Conservation (phyloP, 1,140 invertebrate species). For the Calliphora vicina region DNA sequence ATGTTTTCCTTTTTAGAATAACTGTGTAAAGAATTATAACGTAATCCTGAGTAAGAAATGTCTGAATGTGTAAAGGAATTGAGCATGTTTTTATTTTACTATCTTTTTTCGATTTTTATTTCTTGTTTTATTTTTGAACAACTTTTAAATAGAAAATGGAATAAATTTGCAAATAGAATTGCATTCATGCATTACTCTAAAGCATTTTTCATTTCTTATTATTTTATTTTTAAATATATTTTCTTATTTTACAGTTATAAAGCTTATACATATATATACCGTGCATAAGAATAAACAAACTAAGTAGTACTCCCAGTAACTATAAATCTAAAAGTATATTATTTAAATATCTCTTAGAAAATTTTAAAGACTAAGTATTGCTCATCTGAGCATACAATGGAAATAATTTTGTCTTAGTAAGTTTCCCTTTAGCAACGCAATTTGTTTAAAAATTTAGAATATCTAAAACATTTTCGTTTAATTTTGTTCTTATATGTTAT, state of each 20-base stretch:
- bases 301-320: no score
- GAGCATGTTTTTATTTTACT: not conserved
- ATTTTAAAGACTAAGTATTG: no score
- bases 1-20: not conserved
- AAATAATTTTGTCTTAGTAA: no score
- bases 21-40: conserved; percentile 33
- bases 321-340: no score
- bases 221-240: not conserved
- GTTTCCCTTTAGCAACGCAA: no score
- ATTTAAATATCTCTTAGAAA: no score
- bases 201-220: not conserved
- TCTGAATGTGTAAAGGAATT: not conserved
- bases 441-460: no score
- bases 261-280: no score
- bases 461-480: no score
- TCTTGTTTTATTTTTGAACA: not conserved
- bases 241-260: not conserved
- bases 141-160: conserved; percentile 34
- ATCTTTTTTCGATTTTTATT: not conserved
- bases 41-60: conserved; percentile 37
- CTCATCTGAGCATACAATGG: no score
- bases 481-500: no score
- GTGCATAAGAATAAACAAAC: no score
- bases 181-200: conserved; percentile 35
- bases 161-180: conserved; percentile 41